Percentiles rank a stretch among this genome's conserved stretches.
Conservation (phyloP, 2,113 vertebrate species). For the Osmerus mordax region DNA sequence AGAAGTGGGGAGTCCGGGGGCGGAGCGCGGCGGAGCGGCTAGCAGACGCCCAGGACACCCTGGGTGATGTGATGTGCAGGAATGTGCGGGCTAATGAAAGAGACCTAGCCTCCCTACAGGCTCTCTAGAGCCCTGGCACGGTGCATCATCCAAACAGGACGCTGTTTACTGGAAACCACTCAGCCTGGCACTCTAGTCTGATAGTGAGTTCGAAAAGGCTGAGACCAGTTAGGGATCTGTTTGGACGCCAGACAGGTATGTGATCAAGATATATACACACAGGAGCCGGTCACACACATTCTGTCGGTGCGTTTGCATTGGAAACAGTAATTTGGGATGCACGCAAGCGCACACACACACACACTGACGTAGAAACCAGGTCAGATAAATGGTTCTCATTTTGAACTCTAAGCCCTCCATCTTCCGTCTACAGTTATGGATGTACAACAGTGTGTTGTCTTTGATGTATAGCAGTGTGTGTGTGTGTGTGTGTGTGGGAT, state of each 20-base stretch:
- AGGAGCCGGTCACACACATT: neutral
- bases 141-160: slow-evolving; percentile 63
- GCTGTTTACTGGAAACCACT: slow-evolving; percentile 59
- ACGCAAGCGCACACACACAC: neutral
- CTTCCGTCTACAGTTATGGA: neutral
- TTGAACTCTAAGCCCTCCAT: no score
- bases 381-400: no score
- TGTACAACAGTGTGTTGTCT: neutral
- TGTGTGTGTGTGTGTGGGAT: no score
- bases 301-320: neutral
- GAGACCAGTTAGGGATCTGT: neutral
- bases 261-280: neutral
- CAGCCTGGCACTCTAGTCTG: slow-evolving; percentile 31
- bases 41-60: neutral
- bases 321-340: neutral
- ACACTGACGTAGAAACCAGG: neutral
- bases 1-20: neutral
- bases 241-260: neutral
- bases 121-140: slow-evolving; percentile 38
- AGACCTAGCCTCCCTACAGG: slow-evolving; percentile 41
- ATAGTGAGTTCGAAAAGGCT: slow-evolving; percentile 22
- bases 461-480: no score
- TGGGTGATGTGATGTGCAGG: slow-evolving; percentile 14
- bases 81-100: slow-evolving; percentile 37
- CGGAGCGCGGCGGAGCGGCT: neutral